These are phyloP conservation scores for Zele albiditarsus DNA, from an alignment of 2,888 invertebrate species.

Conservation along the genomic window DNA sequence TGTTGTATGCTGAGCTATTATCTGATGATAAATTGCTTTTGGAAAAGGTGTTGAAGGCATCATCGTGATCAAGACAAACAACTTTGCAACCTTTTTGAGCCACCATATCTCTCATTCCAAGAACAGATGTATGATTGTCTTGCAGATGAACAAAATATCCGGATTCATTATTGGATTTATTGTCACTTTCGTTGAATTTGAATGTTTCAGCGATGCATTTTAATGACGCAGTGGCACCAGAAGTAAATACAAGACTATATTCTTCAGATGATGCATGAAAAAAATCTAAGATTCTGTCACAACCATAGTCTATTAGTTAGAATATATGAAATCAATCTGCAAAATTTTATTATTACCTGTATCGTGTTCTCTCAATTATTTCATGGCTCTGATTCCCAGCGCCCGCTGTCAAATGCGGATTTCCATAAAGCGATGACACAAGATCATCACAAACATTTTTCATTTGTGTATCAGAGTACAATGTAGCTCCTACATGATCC, in stretches of 20 bases:
- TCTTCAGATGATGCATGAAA: constrained; percentile 87
- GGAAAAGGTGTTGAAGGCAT: constrained; percentile 74
- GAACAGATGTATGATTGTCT: constrained; percentile 96
- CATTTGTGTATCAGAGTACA: constrained; percentile 87
- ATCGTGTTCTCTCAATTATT: constrained; percentile 87
- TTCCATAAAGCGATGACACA: constrained; percentile 84
- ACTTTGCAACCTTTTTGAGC: constrained; percentile 75
- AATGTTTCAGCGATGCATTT: constrained; percentile 90
- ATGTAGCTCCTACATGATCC: constrained; percentile 91
- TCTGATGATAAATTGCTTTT: constrained; percentile 65
- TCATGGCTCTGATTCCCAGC: constrained; percentile 88
- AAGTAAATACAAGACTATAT: constrained; percentile 94
- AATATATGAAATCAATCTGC: constrained; percentile 1
- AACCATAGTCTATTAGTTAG: neutral
- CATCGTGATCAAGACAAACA: constrained; percentile 76
- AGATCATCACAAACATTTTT: constrained; percentile 79
- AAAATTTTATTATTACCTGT: constrained; percentile 74
- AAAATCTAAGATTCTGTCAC: constrained; percentile 84
- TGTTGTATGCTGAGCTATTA: constrained; percentile 11
- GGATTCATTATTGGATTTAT: constrained; percentile 1
- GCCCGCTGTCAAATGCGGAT: constrained; percentile 87
- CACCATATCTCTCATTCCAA: constrained; percentile 91
- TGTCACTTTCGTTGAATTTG: constrained; percentile 72
- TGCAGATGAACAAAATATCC: constrained; percentile 86
- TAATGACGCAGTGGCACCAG: constrained; percentile 91